A percentile compares a stretch with the other conserved stretches of the same genome.
phyloP scores from a whole-genome alignment of 2,888 invertebrate species.

The Diogma glabrata region DNA sequence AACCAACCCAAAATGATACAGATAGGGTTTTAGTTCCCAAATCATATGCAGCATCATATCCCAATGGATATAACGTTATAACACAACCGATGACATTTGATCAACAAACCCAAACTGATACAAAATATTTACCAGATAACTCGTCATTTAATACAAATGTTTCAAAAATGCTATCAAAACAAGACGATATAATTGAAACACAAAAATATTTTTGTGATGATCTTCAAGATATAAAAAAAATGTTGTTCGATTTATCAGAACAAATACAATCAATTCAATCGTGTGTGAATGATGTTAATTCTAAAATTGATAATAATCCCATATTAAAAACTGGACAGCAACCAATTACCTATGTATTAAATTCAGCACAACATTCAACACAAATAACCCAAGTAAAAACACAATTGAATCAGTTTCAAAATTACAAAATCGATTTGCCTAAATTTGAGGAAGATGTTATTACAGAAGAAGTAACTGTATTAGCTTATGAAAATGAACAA shows the following conservation, averaged over 20 bases:
- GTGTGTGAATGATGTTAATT: neutral
- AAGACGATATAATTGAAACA: neutral
- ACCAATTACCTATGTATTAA: neutral
- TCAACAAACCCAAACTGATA: conserved; percentile 19
- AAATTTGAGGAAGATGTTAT: too few relatives aligned
- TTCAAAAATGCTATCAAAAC: neutral
- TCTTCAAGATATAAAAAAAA: neutral
- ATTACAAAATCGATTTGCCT: too few relatives aligned
- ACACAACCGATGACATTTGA: conserved; percentile 19
- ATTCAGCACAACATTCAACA: too few relatives aligned
- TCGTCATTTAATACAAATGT: neutral
- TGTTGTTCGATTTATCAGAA: conserved; percentile 5
- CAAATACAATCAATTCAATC: neutral
- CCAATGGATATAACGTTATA: too few relatives aligned
- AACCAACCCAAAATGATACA: too few relatives aligned
- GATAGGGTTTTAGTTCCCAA: too few relatives aligned
- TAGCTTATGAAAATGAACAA: conserved; percentile 3
- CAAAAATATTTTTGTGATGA: neutral
- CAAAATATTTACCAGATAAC: neutral
- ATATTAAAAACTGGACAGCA: neutral
- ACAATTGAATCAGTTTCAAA: too few relatives aligned
- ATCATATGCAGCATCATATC: too few relatives aligned
- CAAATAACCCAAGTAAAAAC: too few relatives aligned
- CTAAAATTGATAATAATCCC: neutral
- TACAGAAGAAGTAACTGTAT: neutral